Conservation (phyloP, 2,113 vertebrate genomes). For the Rana temporaria region DNA sequence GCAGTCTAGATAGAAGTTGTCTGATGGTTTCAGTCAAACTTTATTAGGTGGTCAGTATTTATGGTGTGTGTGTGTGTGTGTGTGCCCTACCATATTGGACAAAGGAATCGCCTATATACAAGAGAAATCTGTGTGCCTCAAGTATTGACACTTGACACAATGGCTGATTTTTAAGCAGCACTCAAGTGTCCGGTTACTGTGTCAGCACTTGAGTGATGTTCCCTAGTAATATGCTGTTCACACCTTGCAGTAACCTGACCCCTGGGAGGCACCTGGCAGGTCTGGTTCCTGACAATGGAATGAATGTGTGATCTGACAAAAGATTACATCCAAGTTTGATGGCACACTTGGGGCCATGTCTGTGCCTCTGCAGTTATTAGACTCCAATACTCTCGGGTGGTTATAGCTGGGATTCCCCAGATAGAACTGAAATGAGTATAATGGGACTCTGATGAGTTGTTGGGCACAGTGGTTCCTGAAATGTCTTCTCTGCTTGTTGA, state of each 20-base stretch:
- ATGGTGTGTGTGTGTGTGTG: too few relatives aligned
- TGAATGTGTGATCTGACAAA: background rate
- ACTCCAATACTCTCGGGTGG: constrained; percentile 10
- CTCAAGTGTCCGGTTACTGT: constrained; percentile 9
- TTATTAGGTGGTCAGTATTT: too few relatives aligned
- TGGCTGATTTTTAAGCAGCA: constrained; percentile 1
- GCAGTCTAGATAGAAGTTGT: too few relatives aligned
- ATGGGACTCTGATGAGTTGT: constrained; percentile 12
- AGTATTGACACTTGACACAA: constrained; percentile 4
- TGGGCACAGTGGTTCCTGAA: background rate
- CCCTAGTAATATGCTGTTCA: background rate
- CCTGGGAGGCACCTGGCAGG: background rate
- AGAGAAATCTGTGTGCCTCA: too few relatives aligned
- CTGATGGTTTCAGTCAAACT: too few relatives aligned
- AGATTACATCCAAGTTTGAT: background rate
- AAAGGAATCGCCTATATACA: too few relatives aligned
- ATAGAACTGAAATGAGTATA: background rate
- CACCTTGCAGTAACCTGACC: background rate
- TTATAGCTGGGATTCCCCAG: constrained; percentile 3
- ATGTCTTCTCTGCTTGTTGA: too few relatives aligned
- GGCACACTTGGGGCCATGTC: constrained; percentile 9
- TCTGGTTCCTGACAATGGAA: constrained; percentile 8
- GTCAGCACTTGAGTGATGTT: background rate
- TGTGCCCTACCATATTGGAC: too few relatives aligned
- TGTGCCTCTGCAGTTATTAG: constrained; percentile 10